A percentile compares a stretch with the other conserved stretches of the same genome.
Evolutionary conservation across 1,140 invertebrate genomes (phyloP).

Genomic region (Gerris buenoi): DNA sequence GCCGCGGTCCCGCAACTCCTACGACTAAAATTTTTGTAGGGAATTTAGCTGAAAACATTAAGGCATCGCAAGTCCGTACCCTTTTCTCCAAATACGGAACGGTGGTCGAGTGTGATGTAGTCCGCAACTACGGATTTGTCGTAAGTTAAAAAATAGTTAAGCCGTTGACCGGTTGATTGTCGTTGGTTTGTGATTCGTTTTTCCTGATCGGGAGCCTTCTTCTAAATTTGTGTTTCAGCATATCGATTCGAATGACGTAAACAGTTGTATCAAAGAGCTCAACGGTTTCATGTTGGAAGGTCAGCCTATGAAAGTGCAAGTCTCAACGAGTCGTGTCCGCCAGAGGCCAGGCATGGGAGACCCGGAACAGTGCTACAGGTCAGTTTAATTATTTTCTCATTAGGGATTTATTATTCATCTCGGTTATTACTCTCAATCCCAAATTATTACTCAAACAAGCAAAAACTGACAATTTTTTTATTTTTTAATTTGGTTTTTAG

Average conservation of each 20-base stretch:
- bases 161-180: neutral
- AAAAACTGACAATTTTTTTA: conserved; percentile 4
- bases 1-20: conserved; percentile 64
- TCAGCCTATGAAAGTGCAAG: conserved; percentile 74
- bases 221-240: conserved; percentile 39
- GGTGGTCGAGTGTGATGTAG: conserved; percentile 80
- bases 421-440: neutral
- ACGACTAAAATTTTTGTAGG: conserved; percentile 82
- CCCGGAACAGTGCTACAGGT: conserved; percentile 75
- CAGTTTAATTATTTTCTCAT: neutral
- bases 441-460: neutral
- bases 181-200: neutral
- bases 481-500: conserved; percentile 27
- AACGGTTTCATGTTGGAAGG: conserved; percentile 71
- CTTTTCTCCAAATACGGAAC: conserved; percentile 76
- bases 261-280: conserved; percentile 70
- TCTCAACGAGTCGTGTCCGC: conserved; percentile 77
- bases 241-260: conserved; percentile 64
- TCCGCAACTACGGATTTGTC: conserved; percentile 82
- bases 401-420: neutral
- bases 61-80: conserved; percentile 68
- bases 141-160: conserved; percentile 23
- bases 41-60: conserved; percentile 75
- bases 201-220: no score
- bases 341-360: conserved; percentile 89